phyloP scores from a whole-genome alignment of 2,797 vertebrate species.

The Sebastes itinus region DNA sequence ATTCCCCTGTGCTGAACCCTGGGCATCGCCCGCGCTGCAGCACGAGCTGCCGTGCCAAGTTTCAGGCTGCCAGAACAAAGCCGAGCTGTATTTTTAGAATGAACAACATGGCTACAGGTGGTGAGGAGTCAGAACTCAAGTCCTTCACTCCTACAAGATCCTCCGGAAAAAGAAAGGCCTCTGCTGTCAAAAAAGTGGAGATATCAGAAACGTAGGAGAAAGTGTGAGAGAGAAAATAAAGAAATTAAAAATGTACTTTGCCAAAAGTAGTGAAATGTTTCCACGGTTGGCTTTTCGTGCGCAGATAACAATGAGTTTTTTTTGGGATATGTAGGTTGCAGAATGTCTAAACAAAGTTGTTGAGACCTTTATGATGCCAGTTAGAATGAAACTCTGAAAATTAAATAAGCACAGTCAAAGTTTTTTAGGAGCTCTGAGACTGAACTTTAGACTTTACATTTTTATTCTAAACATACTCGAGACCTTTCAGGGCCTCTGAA shows the following conservation, averaged over 20 bases:
- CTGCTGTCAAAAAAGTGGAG: slow-evolving; percentile 51
- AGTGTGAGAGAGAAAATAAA: slow-evolving; percentile 19
- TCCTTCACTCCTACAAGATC: slow-evolving; percentile 70
- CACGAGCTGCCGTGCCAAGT: slow-evolving; percentile 59
- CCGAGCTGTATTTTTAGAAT: slow-evolving; percentile 60
- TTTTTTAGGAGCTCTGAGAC: slow-evolving; percentile 9
- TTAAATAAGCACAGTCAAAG: slow-evolving; percentile 6
- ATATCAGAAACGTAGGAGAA: slow-evolving; percentile 46
- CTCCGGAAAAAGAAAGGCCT: slow-evolving; percentile 68
- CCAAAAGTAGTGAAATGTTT: slow-evolving; percentile 57
- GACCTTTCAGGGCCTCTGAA: slow-evolving; percentile 11
- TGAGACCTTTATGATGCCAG: slow-evolving; percentile 36
- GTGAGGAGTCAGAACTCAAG: slow-evolving; percentile 68
- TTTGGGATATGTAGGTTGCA: slow-evolving; percentile 37
- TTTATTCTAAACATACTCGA: slow-evolving; percentile 5
- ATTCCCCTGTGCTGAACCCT: slow-evolving; percentile 51
- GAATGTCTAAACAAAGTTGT: slow-evolving; percentile 29
- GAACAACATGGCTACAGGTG: slow-evolving; percentile 69
- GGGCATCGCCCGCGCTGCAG: slow-evolving; percentile 51
- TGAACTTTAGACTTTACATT: slow-evolving; percentile 16
- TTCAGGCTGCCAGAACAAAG: slow-evolving; percentile 65
- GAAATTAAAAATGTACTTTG: slow-evolving; percentile 53
- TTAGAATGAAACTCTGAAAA: slow-evolving; percentile 22
- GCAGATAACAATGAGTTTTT: slow-evolving; percentile 10
- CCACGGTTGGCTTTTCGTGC: neutral